phyloP scores from a whole-genome alignment of 2,113 vertebrate genomes.

The Bubalus kerabau region DNA sequence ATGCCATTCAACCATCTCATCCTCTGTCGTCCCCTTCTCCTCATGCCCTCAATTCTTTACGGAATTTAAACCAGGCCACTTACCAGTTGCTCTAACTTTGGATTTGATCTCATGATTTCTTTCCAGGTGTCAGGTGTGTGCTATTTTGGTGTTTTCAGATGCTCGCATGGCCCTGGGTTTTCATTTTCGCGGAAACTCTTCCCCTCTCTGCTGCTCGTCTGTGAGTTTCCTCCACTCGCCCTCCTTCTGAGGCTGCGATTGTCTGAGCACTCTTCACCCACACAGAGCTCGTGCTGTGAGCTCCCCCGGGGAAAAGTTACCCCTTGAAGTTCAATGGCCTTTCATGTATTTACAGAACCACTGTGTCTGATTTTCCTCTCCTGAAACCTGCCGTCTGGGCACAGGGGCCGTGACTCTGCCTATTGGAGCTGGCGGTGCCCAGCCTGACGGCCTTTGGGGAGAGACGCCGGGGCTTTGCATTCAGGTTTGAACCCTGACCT shows the following conservation, averaged over 20 bases:
- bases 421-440: neutral
- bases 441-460: neutral
- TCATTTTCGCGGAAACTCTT: accelerated
- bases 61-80: neutral
- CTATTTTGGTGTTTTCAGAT: accelerated
- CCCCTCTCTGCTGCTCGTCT: neutral
- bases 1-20: too few species aligned
- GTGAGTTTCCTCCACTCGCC: neutral
- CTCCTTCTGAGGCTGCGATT: accelerated
- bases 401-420: neutral
- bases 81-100: neutral
- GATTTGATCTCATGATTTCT: neutral
- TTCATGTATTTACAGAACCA: constrained; percentile 63
- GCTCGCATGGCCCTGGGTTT: accelerated
- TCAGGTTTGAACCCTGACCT: neutral
- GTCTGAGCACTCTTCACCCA: accelerated
- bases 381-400: constrained; percentile 53
- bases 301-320: neutral
- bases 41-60: neutral
- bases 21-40: too few species aligned
- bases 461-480: neutral
- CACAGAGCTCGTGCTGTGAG: neutral
- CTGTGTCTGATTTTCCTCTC: constrained; percentile 54
- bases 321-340: neutral
- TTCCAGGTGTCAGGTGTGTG: neutral